Percentiles rank a stretch among this genome's conserved stretches.
Evolutionary conservation across 2,113 vertebrate species (phyloP).

Genomic region (Thunnus thynnus): DNA sequence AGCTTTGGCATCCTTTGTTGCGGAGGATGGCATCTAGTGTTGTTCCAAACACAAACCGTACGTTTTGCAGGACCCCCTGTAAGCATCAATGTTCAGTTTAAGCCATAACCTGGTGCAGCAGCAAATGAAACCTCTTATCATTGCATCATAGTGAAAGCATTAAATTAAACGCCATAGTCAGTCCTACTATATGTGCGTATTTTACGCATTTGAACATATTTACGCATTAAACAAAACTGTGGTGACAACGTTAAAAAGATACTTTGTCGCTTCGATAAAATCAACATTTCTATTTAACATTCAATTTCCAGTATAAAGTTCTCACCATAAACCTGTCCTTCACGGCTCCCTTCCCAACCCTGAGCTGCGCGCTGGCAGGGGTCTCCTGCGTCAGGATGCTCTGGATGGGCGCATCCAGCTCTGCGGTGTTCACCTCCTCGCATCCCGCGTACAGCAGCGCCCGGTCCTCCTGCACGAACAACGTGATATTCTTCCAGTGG

Average conservation of each 20-base stretch:
- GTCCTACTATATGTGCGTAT: background rate
- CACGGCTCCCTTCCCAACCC: conserved; percentile 94
- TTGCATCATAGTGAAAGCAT: background rate
- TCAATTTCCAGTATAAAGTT: background rate
- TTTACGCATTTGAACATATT: conserved; percentile 25
- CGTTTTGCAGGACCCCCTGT: conserved; percentile 97
- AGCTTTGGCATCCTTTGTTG: conserved; percentile 97
- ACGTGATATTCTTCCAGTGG: conserved; percentile 97
- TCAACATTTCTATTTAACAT: background rate
- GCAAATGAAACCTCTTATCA: background rate
- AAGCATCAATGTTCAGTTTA: conserved; percentile 59
- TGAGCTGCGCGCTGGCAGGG: conserved; percentile 86
- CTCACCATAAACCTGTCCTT: conserved; percentile 97
- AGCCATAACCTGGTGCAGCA: background rate
- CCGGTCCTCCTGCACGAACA: conserved; percentile 96
- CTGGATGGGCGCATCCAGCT: conserved; percentile 94
- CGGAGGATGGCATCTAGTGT: conserved; percentile 94
- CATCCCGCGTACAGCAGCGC: conserved; percentile 95
- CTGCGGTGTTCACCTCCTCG: conserved; percentile 93
- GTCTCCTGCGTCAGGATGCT: conserved; percentile 91
- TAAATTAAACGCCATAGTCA: background rate
- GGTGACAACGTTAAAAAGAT: background rate
- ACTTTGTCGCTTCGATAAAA: background rate
- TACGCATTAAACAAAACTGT: conserved; percentile 1
- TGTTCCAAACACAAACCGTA: conserved; percentile 97